Evolutionary conservation across 2,113 vertebrate genomes (phyloP), one percentile per base, ranked within the genome.

Genomic region (Nannobrachium achirus): DNA sequence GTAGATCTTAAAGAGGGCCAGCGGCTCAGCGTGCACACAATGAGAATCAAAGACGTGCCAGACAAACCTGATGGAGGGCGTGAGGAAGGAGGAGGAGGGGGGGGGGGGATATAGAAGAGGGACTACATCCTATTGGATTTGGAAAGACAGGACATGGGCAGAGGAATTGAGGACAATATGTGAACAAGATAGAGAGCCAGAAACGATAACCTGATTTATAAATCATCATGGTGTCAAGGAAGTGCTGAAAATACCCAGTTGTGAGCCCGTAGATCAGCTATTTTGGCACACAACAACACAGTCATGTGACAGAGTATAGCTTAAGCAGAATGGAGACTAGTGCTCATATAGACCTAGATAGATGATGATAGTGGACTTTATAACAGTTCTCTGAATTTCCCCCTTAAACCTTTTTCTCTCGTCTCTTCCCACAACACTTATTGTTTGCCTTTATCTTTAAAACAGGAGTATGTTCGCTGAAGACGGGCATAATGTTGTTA

Each of bases 1-100:
- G 83, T 77, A 76, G 82, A 84, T 82, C 82, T 86, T 78, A 71
- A 75, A 83, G 75, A 81, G 71, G 76, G 82, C 82, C 74, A 71
- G 64, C 61, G 77, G 83, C 82, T 84, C 84, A 78, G 81, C 49
- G 60, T 53, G 73, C 78, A 90, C 78, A 90, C 88, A 91, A 91
- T 83, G 87, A 80, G 83, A 86, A 46, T 39, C 45, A 75, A 33
- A 80, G 82, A 80, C 44, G 72, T 79, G 82, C 76, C 83, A 82
- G 79, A 76, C 59, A 50, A 5, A 33, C 25, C 4, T 14, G 42
- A 56, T 11, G 40, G 39, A 33, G 38, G 51, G 15, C 13, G 7
- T 39, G 13, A 18, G 15, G 7, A 42, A 74, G 58, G 80, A 79
- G 78, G 70, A 73, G 66, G n/a, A 63, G 71, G 80, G 61, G 69